Evolutionary conservation across 30 jellyfish, hydroid and myxozoan species (phyloP), one percentile per base, ranked within the genome.

Genomic region (Pseudorhiza aurosa): DNA sequence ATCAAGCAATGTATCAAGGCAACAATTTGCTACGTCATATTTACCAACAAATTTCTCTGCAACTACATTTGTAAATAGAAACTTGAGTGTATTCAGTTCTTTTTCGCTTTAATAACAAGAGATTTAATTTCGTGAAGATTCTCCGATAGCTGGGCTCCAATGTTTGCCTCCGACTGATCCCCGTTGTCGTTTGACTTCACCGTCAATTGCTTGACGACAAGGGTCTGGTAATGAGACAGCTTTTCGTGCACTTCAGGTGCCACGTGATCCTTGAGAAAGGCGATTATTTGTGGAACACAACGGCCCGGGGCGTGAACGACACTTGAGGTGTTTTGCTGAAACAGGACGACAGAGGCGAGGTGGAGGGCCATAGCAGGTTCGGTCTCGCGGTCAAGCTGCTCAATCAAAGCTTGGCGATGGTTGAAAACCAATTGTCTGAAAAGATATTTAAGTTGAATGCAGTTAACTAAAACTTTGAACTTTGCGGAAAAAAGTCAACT

Each of bases 311-410:
- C 97, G 58, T 89, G 96, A 8, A 89, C 22, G 31, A 89, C 63
- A n/a, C 87, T 49, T 19, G 79, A 39, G 2, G 97, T 81, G 49
- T 58, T 81, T 27, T 32, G 60, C 19, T 81, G 89, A 65, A 82
- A 75, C 25, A 89, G 58, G 53, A 89, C 44, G 45, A 89, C 92
- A 42, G 64, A 59, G 11, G 68, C 90, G 7, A 89, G 84, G 50
- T 89, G 97, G 1, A 89, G 85, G 5, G 92, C 97, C 97, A 89
- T 89, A 0, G 97, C 97, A 15, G 97, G 97, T 29, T 89, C 97
- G 8, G 90, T 65, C 39, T 89, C 97, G 31, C 86, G 83, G 25
- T 89, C 87, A 0, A 89, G 67, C 58, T 89, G 96, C 22, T 82
- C 97, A 9, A 39, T 30, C 36, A 89, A 68, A 1, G 96, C 90